Percentiles rank a stretch among this genome's conserved stretches.
These are phyloP conservation scores for Hydriomena furcata DNA, from an alignment of 2,888 invertebrate genomes.

Conservation along the genomic window DNA sequence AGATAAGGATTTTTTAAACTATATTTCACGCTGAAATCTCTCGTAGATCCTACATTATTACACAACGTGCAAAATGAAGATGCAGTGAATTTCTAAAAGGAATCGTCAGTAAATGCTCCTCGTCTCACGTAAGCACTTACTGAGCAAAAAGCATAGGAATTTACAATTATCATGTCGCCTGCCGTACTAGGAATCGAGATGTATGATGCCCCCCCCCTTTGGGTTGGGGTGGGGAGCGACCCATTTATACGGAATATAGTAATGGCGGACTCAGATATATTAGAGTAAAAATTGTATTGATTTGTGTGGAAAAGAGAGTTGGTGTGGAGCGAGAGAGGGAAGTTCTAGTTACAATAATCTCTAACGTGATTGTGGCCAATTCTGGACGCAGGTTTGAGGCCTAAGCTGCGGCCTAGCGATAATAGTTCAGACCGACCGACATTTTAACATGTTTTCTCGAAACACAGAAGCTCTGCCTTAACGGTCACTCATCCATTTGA, in stretches of 20 bases:
- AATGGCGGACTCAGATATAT: slow-evolving; percentile 49
- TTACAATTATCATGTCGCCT: slow-evolving; percentile 51
- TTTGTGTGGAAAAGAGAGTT: slow-evolving; percentile 29
- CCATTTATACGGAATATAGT: slow-evolving; percentile 63
- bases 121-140: slow-evolving; percentile 22
- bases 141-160: slow-evolving; percentile 46
- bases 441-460: no score
- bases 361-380: no score
- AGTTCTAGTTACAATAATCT: neutral
- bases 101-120: slow-evolving; percentile 17
- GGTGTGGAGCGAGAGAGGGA: neutral
- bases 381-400: no score
- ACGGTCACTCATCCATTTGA: no score
- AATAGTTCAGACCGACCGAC: no score
- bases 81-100: slow-evolving; percentile 39
- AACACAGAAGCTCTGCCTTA: no score
- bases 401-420: no score
- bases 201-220: slow-evolving; percentile 44
- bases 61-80: slow-evolving; percentile 5
- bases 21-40: no score
- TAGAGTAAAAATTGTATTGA: slow-evolving; percentile 48
- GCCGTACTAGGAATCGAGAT: slow-evolving; percentile 58
- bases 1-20: no score
- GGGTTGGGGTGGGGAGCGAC: slow-evolving; percentile 47
- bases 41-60: no score